Base-by-base conservation (phyloP, 1,140 invertebrate species). In the Trichomalopsis sarcophagae region DNA sequence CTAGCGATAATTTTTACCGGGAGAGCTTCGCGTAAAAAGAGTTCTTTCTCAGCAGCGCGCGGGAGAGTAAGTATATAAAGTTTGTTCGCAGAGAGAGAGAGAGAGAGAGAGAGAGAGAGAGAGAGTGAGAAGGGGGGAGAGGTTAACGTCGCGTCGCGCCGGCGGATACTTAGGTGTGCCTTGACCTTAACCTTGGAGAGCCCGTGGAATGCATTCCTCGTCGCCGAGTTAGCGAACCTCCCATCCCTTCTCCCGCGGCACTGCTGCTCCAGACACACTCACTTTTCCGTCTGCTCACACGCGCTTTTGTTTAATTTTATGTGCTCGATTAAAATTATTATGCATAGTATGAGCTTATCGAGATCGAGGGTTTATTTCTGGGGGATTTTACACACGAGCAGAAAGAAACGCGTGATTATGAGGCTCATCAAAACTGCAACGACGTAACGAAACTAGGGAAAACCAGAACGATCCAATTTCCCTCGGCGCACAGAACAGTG, bases 181-280 rank as follows among this genome's bases (percentile, higher is more conserved):
- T 92, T 91, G 91, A 91, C 91, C 90, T 90, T 89, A 90, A 90
- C 91, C 91, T 92, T 92, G 91, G 30, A 87, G 87, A 87, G 87
- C 85, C 85, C 85, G 69, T 88, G 90, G 90, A 91, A 92, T 90
- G 90, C 88, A 88, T 87, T 86, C 87, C 86, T 81, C 80, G 84
- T 86, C 82, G 76, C 55, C 62, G 33, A 82, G 75, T 50, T 66
- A 82, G 79, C 86, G 81, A 81, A 86, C 81, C 44, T 62, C 5
- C 78, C 62, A 66, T 86, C 74, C 66, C 62, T 13, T 71, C 75
- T 66, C 23, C 27, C 33, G 82, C 14, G 40, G 40, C 36, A 27
- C 17, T 74, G 11, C n/a, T 14, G 21, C n/a, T 14, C 33, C 71
- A 77, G 47, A 68, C 82, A 36, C 40, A 9, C 76, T 80, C 47